Base-by-base conservation (phyloP, 2,888 invertebrate species). In the Ectemnius cavifrons region DNA sequence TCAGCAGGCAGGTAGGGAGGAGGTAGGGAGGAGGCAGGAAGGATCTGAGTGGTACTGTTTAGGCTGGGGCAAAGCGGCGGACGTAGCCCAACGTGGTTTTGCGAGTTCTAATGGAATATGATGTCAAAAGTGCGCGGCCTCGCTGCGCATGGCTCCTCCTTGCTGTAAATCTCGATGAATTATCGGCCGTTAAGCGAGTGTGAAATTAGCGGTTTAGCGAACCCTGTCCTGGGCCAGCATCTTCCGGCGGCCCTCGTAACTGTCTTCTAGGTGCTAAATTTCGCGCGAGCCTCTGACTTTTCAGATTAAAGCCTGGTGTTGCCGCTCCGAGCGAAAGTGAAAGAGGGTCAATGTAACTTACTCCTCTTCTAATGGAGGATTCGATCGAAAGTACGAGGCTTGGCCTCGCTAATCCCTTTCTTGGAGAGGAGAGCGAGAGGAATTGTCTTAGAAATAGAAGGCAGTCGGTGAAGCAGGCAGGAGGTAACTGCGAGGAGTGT, bases 241-340 rank as follows among this genome's bases (percentile, higher is more conserved):
- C 82, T 79, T 72, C 79, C 84, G 37, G 85, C 84, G 86, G 82
- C 79, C 82, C 80, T 88, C 89, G 86, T 90, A 90, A 91, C 90
- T 90, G 90, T 90, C 90, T 89, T 89, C 85, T 83, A 90, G 90
- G 89, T 90, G 89, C 87, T 90, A 90, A 90, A 90, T 87, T 89
- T 86, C 78, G 77, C 79, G 62, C 74, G 61, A 64, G 67, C 64
- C 69, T 46, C 45, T 69, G 49, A 16, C n/a, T 37, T 37, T 20
- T 49, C 28, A 13, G 66, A 20, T 6, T 47, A 3, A 37, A 77
- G 37, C 63, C 63, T 49, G 16, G 2, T 5, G 5, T 47, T n/a
- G n/a, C 23, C 23, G 23, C 23, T 23, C 23, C 2, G 23, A 47
- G 47, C 13, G 5, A 47, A 47, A 47, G n/a, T 47, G 47, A 47